Percentiles rank a stretch among this genome's conserved stretches.
These are phyloP conservation scores for Adelosebastes latens DNA, from an alignment of 2,797 vertebrate genomes.

Conservation along the genomic window DNA sequence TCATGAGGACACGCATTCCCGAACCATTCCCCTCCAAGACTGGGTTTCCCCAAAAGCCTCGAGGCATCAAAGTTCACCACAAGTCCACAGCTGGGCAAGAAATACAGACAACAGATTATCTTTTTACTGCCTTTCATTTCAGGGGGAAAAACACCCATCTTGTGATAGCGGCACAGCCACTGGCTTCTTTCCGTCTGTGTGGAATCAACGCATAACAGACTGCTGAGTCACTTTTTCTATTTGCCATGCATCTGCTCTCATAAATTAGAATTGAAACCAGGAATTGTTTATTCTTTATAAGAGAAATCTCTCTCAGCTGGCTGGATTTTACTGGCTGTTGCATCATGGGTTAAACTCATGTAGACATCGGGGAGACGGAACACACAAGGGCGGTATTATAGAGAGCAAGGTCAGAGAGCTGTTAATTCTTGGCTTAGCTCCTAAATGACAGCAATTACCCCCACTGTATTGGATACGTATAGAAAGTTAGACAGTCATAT, in stretches of 20 bases:
- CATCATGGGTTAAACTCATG: conserved; percentile 71
- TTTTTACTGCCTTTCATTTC: conserved; percentile 63
- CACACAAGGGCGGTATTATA: conserved; percentile 78
- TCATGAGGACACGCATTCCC: conserved; percentile 50
- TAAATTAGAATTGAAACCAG: conserved; percentile 47
- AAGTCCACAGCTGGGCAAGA: conserved; percentile 55
- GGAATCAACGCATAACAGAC: conserved; percentile 73
- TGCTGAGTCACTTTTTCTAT: conserved; percentile 76
- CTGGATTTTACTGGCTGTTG: conserved; percentile 61
- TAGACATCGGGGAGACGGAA: conserved; percentile 65
- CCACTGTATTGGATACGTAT: conserved; percentile 45
- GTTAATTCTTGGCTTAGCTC: conserved; percentile 65
- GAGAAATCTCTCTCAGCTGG: conserved; percentile 37
- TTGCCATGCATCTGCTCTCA: conserved; percentile 58
- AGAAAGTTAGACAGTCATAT: conserved; percentile 60
- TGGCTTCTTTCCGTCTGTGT: conserved; percentile 43
- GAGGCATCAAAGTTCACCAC: conserved; percentile 65
- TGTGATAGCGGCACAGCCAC: conserved; percentile 50
- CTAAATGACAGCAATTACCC: conserved; percentile 69
- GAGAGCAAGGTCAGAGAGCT: conserved; percentile 71
- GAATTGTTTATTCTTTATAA: conserved; percentile 45
- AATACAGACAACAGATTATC: conserved; percentile 64
- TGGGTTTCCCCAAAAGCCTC: conserved; percentile 69
- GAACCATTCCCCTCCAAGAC: background rate
- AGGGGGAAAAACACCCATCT: conserved; percentile 49